phyloP scores from a whole-genome alignment of 2,113 vertebrate genomes.

The Orycteropus afer region DNA sequence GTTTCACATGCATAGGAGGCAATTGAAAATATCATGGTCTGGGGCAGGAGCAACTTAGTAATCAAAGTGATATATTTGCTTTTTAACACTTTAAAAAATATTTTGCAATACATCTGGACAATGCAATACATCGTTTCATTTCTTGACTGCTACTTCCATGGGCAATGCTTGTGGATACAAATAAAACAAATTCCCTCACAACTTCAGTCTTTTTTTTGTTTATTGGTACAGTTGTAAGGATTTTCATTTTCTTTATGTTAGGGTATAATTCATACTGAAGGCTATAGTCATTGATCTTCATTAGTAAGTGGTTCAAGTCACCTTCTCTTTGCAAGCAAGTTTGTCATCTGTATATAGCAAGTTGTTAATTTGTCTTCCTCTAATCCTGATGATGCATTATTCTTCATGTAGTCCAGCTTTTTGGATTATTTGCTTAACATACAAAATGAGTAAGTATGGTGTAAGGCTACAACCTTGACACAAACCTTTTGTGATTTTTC shows the following conservation, averaged over 20 bases:
- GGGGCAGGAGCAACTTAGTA: too few relatives aligned
- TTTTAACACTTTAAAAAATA: not conserved
- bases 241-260: not conserved
- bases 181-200: not conserved
- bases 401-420: not conserved
- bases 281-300: not conserved
- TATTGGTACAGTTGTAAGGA: not conserved
- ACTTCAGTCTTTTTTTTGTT: not conserved
- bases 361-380: not conserved
- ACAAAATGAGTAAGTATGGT: not conserved
- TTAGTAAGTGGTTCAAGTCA: not conserved
- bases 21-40: not conserved
- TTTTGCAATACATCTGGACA: not conserved
- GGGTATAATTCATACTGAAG: too few relatives aligned
- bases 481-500: not conserved
- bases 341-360: not conserved
- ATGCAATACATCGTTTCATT: not conserved
- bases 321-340: not conserved
- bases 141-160: not conserved
- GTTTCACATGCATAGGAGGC: not conserved
- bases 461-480: not conserved
- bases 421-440: not conserved
- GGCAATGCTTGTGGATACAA: not conserved
- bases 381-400: not conserved
- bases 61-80: not conserved